Evolutionary conservation across 2,888 invertebrate species (phyloP).

Genomic region (Aplocera efformata): DNA sequence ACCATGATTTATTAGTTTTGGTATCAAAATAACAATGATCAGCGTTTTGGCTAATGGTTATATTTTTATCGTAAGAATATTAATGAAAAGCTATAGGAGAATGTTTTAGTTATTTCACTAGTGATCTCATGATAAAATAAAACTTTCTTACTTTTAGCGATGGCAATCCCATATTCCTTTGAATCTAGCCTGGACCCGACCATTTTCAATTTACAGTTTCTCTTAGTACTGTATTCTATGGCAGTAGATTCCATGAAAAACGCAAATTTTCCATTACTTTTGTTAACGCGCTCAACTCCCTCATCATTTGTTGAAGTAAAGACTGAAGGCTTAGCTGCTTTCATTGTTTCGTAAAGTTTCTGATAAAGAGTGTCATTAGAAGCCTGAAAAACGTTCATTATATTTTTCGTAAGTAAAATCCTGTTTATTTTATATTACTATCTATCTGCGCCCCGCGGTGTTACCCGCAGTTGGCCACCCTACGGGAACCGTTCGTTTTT

Average conservation of each 20-base stretch:
- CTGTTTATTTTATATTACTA: too few species aligned
- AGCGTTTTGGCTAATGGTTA: too few species aligned
- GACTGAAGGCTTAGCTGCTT: slow-evolving; percentile 87
- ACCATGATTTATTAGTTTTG: too few species aligned
- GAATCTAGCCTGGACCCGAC: slow-evolving; percentile 91
- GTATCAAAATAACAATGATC: too few species aligned
- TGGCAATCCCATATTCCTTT: slow-evolving; percentile 90
- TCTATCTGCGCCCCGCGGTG: too few species aligned
- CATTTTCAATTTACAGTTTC: slow-evolving; percentile 89
- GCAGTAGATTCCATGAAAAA: slow-evolving; percentile 98
- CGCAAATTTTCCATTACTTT: slow-evolving; percentile 89
- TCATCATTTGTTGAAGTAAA: slow-evolving; percentile 89
- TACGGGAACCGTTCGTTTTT: too few species aligned
- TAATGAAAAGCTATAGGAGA: too few species aligned
- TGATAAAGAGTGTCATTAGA: slow-evolving; percentile 92
- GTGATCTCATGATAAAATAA: too few species aligned
- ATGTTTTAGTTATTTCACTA: too few species aligned
- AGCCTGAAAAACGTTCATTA: slow-evolving; percentile 83
- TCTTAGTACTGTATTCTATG: slow-evolving; percentile 92
- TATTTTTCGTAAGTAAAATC: too few species aligned
- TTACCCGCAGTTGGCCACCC: too few species aligned
- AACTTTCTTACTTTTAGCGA: slow-evolving; percentile 90
- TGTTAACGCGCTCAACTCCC: slow-evolving; percentile 90
- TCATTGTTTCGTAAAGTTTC: slow-evolving; percentile 95
- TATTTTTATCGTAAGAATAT: too few species aligned